Evolutionary conservation across 2,888 invertebrate genomes (phyloP).

Genomic region (Cheilosia variabilis): DNA sequence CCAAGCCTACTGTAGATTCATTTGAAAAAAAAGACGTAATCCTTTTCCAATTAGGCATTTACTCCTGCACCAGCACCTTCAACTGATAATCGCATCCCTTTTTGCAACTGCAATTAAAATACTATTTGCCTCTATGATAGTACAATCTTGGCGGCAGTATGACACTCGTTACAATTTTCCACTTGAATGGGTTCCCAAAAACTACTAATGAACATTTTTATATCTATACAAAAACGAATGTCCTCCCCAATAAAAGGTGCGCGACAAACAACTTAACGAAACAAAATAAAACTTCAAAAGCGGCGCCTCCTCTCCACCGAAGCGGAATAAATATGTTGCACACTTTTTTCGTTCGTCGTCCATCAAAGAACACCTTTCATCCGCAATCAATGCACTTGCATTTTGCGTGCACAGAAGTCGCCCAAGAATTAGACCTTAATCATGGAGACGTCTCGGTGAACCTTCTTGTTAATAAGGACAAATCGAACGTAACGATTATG

Average conservation of each 20-base stretch:
- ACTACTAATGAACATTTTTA: slow-evolving; percentile 15
- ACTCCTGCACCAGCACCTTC: too few relatives aligned
- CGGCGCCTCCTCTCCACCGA: slow-evolving; percentile 33
- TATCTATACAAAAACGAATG: background rate
- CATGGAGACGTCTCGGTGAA: slow-evolving; percentile 8
- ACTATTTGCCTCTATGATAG: background rate
- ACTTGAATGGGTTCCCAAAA: slow-evolving; percentile 12
- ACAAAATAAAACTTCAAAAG: slow-evolving; percentile 53
- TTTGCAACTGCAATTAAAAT: background rate
- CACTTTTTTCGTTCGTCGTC: slow-evolving; percentile 59
- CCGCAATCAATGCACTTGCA: slow-evolving; percentile 58
- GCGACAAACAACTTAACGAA: slow-evolving; percentile 25
- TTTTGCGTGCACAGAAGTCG: slow-evolving; percentile 17
- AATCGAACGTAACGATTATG: slow-evolving; percentile 34
- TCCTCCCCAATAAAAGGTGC: slow-evolving; percentile 18
- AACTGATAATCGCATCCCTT: too few relatives aligned
- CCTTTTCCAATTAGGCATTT: too few relatives aligned
- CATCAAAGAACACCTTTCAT: slow-evolving; percentile 51
- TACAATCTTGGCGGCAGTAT: background rate
- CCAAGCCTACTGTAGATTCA: too few relatives aligned
- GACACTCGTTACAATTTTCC: slow-evolving; percentile 18
- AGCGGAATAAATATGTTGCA: slow-evolving; percentile 72
- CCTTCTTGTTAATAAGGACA: slow-evolving; percentile 29
- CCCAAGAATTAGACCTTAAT: slow-evolving; percentile 45
- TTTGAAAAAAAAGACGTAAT: too few relatives aligned